Base-by-base conservation (phyloP, 2,888 invertebrate species). In the Ornithoptera alexandrae region DNA sequence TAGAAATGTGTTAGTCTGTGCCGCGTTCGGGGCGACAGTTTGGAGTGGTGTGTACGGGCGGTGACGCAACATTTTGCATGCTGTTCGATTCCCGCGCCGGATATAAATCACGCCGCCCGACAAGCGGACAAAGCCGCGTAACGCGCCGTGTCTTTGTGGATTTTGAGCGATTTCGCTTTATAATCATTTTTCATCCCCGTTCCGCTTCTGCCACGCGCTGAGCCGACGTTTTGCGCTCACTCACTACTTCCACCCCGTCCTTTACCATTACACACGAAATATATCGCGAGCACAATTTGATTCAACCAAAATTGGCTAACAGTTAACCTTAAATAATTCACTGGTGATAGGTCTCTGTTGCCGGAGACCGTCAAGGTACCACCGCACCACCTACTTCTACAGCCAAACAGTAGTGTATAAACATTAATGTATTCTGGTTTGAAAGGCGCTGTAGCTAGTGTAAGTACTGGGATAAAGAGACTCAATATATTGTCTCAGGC, bases 51-150 rank as follows among this genome's bases (percentile, higher is more conserved):
- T 78, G 82, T 75, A 79, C 78, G 79, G 74, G 81, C 81, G 82
- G 87, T 90, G 91, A 90, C 90, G 90, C 86, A 89, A 90, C 90
- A 85, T 87, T 90, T 89, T 89, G 90, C 89, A 89, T 85, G 89
- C 80, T 78, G 84, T 84, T 84, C 84, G 84, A 84, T 80, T 83
- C 83, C 83, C 81, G 81, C 72, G 73, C 78, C 77, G 80, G 76
- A 79, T 74, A 89, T 91, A 84, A 89, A 90, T 90, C 91, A 89
- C 80, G 73, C 56, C 74, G 74, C 72, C 77, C 80, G 92, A 90
- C 91, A 90, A 79, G 84, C 88, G 87, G 81, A 91, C 90, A 92
- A 91, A 90, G 90, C 89, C 87, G 89, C 81, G 86, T 90, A 90
- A 92, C 90, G 86, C 88, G 86, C 85, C 92, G 87, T 90, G 90